phyloP scores from a whole-genome alignment of 2,888 invertebrate species.

The Oxystoma pomonae region DNA sequence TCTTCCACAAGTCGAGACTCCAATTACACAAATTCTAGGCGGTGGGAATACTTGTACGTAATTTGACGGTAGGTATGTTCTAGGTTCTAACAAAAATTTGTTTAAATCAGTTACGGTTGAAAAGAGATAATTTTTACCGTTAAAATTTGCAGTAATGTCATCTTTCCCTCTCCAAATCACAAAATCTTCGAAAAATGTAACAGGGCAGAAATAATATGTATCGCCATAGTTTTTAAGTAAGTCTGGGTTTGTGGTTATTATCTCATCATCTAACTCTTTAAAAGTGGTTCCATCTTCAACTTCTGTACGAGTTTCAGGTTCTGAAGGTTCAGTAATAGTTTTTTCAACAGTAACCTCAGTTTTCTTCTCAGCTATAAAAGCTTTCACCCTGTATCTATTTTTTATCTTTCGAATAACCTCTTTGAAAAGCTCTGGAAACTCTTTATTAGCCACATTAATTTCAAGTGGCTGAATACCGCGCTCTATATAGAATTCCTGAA shows the following conservation, averaged over 20 bases:
- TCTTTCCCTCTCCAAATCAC: constrained; percentile 60
- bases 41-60: constrained; percentile 46
- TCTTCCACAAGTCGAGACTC: constrained; percentile 55
- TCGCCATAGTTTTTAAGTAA: constrained; percentile 50
- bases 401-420: constrained; percentile 38
- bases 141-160: constrained; percentile 51
- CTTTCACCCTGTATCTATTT: constrained; percentile 43
- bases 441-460: constrained; percentile 35
- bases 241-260: constrained; percentile 28
- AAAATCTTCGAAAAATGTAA: constrained; percentile 52
- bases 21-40: constrained; percentile 56
- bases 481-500: constrained; percentile 31
- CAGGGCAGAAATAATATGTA: constrained; percentile 58
- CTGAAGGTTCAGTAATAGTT: constrained; percentile 47
- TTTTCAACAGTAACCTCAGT: constrained; percentile 51
- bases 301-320: constrained; percentile 37
- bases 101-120: constrained; percentile 50
- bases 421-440: constrained; percentile 34
- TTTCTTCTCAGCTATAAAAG: constrained; percentile 50
- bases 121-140: constrained; percentile 54
- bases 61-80: constrained; percentile 46
- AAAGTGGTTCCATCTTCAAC: constrained; percentile 34
- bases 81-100: constrained; percentile 51
- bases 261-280: constrained; percentile 23
- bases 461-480: constrained; percentile 30